A percentile compares a stretch with the other conserved stretches of the same genome.
These are phyloP conservation scores for Paelopatides confundens DNA, from an alignment of 53 echinoderm and acorn worm genomes.

Conservation along the genomic window DNA sequence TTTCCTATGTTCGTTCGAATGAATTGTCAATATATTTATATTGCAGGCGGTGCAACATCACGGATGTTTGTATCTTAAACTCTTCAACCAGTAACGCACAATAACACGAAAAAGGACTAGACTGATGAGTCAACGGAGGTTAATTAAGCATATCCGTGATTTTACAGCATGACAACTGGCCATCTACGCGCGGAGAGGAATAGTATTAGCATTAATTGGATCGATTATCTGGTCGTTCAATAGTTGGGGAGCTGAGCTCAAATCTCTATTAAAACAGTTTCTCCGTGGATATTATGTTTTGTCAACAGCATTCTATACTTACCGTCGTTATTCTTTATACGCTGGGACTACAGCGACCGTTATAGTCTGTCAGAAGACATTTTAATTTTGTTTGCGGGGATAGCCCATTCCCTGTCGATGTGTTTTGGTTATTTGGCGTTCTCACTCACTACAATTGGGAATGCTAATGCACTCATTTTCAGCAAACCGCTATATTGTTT, in stretches of 20 bases:
- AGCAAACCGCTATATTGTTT: neutral
- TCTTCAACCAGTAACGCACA: no score
- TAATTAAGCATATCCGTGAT: no score
- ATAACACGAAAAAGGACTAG: no score
- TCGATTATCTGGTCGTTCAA: neutral
- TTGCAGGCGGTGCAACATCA: no score
- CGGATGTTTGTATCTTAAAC: no score
- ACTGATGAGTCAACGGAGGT: no score
- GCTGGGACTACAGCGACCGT: neutral
- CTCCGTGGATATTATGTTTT: neutral
- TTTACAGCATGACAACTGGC: no score
- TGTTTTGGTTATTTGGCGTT: neutral
- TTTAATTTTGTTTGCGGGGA: neutral
- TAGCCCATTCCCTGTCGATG: neutral
- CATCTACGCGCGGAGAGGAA: neutral
- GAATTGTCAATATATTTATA: no score
- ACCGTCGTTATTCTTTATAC: neutral
- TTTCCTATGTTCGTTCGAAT: no score
- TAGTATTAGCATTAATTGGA: neutral
- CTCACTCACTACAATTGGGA: neutral
- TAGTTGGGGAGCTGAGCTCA: neutral
- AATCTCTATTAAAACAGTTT: neutral
- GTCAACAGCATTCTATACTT: neutral
- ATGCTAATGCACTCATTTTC: neutral
- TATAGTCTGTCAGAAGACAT: neutral